Base-by-base conservation (phyloP, 2,797 vertebrate genomes). In the Anguilla pacifica region DNA sequence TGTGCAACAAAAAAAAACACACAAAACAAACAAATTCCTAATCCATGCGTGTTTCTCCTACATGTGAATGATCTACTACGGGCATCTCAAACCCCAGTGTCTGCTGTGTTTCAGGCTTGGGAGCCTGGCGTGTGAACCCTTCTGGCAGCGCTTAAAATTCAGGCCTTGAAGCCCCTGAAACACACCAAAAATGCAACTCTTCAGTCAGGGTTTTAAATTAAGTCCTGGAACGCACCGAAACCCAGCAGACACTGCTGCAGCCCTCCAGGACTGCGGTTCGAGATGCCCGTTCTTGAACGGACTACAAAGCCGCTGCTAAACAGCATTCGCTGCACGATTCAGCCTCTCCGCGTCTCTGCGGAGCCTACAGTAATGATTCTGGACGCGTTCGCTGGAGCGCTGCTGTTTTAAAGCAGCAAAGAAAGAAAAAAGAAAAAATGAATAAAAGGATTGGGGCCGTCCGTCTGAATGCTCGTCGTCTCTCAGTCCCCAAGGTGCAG, bases 401-500 rank as follows among this genome's bases (percentile, higher is more conserved):
- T 35, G 13, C 72, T 19, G 72, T 13, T 77, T 77, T 43, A 74
- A 4, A 28, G 28, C 64, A 0, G 10, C 10, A 10, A 11, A 72
- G 35, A 74, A 35, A 1, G 70, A 74, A 35, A 1, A 3, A 74
- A 31, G 1, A 31, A n/a, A n/a, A n/a, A n/a, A n/a, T n/a, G n/a
- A 35, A 35, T 25, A 0, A 25, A 67, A 22, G 5, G 25, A n/a
- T n/a, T 67, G 22, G 6, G 19, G 5, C 35, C 35, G 28, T 43
- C 39, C 6, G 4, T 79, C 31, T 19, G 4, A 79, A 46, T 19
- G 35, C 15, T 79, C 39, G 46, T 43, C 5, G 74, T 79, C 86
- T 70, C 90, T 7, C 86, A 99, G 98, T 98, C 89, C 98, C 98
- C 2, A 98, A 96, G 92, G 96, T 99, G 93, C 97, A 99, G 86